Evolutionary conservation across 2,888 invertebrate genomes (phyloP), one percentile per base, ranked within the genome.

Genomic region (Chironomus riparius): DNA sequence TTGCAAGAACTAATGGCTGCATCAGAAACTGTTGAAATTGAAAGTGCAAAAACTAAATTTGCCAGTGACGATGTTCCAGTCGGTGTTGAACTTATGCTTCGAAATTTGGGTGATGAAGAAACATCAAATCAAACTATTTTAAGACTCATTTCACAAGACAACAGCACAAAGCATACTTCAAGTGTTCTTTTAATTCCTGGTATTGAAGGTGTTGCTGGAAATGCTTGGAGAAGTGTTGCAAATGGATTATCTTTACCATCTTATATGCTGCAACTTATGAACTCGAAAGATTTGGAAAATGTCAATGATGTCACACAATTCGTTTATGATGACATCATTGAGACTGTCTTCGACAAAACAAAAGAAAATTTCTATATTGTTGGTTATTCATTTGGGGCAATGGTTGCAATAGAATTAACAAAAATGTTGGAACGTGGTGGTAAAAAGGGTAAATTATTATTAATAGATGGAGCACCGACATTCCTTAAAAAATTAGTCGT

Each of bases 341-440:
- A 76, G 85, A 38, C 81, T 84, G 61, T 80, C 89, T 47, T 81
- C 88, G 78, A 85, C 10, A 38, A 38, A 10, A 38, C 38, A 38
- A 38, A 38, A 38, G 87, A 89, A 47, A 87, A 88, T 0, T 96
- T 92, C 84, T 88, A 88, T 77, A 81, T 98, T 1, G 88, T 92
- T 13, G 97, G 93, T 2, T 97, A 98, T 85, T 98, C 97, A 13
- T 97, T 90, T 81, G 98, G 98, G 68, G 86, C 91, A 0, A 83
- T 92, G 22, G 86, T 95, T 21, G 91, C 92, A 0, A 83, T 96
- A 76, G 93, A 95, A 81, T 84, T 97, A 77, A 91, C 90, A 4
- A 84, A 88, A 7, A 86, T 88, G 80, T 84, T 97, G 50, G 94
- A 94, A 82, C 84, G 83, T 6, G 85, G 87, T 80, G 92, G 91